Conservation (phyloP, 2,888 invertebrate species). For the Eristalis intricaria region DNA sequence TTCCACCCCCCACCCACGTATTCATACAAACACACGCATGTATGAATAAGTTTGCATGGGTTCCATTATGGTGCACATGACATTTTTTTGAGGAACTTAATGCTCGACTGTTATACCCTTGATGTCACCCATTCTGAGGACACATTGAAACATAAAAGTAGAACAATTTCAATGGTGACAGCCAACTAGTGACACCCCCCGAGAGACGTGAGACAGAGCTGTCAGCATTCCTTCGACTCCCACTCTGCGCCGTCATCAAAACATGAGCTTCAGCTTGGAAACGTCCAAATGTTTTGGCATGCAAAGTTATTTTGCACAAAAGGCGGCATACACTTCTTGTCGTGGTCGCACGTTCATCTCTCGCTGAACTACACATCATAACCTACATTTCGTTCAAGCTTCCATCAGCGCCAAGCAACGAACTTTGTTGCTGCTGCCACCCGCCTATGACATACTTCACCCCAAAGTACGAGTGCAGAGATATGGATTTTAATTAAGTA, state of each 20-base stretch:
- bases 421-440: neutral
- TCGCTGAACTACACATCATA: constrained; percentile 1
- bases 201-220: neutral
- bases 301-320: neutral
- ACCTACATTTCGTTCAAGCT: constrained; percentile 7
- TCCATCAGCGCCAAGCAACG: neutral
- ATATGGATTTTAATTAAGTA: constrained; percentile 41
- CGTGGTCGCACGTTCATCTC: constrained; percentile 7
- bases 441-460: constrained; percentile 14
- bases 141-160: constrained; percentile 4
- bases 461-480: constrained; percentile 9
- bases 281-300: constrained; percentile 9
- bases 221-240: neutral
- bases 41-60: neutral
- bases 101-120: neutral
- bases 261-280: neutral
- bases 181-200: neutral
- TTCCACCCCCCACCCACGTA: neutral
- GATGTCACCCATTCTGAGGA: neutral
- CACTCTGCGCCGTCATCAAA: neutral
- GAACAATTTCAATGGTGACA: constrained; percentile 4
- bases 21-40: neutral
- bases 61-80: neutral
- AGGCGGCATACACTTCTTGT: neutral
- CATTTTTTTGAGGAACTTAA: neutral